Base-by-base conservation (phyloP, 92 coral and sea anemone species). In the Zoanthus sansibaricus region DNA sequence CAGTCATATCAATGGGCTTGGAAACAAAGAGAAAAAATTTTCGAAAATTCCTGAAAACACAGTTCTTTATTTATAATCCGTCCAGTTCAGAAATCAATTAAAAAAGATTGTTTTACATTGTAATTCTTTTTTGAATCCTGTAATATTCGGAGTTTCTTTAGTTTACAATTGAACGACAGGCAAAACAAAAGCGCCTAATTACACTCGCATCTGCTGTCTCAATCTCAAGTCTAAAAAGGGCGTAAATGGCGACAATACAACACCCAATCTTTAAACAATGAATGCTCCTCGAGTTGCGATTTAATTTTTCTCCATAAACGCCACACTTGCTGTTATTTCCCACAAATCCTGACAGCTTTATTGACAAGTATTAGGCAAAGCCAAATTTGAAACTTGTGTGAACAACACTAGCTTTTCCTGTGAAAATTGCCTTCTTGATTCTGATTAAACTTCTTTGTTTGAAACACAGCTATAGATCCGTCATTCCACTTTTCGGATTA, bases 1-100 rank as follows among this genome's bases (percentile, higher is more conserved):
- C 91, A 13, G 86, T 88, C 93, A 91, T 91, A 3, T 37, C 61
- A 80, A 21, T 31, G 31, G 9, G 62, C 45, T 64, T 20, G 61
- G 12, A 21, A 5, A 31, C 11, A 18, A 32, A 54, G 33, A 72
- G 6, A 13, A 37, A 37, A 75, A 61, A 20, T 75, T 75, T 25
- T 12, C 58, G 18, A 55, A 30, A 9, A 15, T 51, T 16, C 14
- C 21, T 75, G n/a, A 75, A 51, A 75, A 75, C 44, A 20, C 61
- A 25, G 0, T 25, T 55, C 31, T 54, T 9, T 12, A 14, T 21
- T 25, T 20, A 76, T 13, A 54, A 30, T 7, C 8, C 48, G n/a
- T 49, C 54, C 7, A 76, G 30, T 13, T 76, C 31, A 76, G 17
- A 52, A 49, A 52, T 51, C 9, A 14, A 21, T 9, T 51, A 55